phyloP scores from a whole-genome alignment of 1,140 invertebrate species.

The Ceratina australensis region DNA sequence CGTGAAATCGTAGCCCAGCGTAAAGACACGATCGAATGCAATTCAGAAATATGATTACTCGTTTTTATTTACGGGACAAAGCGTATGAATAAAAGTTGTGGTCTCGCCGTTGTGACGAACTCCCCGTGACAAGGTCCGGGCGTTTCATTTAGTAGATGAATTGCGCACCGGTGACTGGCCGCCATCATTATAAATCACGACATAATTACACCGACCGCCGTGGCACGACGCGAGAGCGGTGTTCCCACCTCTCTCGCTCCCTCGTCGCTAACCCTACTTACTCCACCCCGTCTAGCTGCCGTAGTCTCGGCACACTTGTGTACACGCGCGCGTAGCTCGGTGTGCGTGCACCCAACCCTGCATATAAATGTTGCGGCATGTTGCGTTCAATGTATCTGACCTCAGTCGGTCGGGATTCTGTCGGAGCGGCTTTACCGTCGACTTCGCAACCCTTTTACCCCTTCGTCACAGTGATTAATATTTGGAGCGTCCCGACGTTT shows the following conservation, averaged over 20 bases:
- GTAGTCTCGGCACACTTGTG: conserved; percentile 13
- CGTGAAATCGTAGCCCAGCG: not conserved
- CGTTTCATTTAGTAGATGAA: conserved; percentile 68
- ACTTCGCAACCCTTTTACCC: conserved; percentile 43
- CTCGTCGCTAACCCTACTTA: conserved; percentile 35
- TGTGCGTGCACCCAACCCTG: not conserved
- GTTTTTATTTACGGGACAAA: conserved; percentile 10
- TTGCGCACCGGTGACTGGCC: conserved; percentile 59
- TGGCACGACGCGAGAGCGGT: conserved; percentile 60
- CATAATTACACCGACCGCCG: conserved; percentile 66
- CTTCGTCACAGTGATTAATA: conserved; percentile 46
- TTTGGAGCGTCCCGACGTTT: conserved; percentile 24
- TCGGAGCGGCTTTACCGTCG: conserved; percentile 51
- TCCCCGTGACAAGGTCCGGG: conserved; percentile 64
- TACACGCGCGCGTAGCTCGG: not conserved
- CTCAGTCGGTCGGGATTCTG: conserved; percentile 55
- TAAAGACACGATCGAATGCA: not conserved
- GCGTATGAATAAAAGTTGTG: conserved; percentile 54
- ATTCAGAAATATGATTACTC: not conserved
- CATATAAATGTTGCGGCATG: conserved; percentile 54
- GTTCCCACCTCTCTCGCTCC: not conserved
- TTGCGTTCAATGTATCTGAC: conserved; percentile 59
- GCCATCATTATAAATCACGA: conserved; percentile 70
- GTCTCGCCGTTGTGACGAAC: conserved; percentile 56
- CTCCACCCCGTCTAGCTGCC: conserved; percentile 44